Evolutionary conservation across 2,797 vertebrate species (phyloP), one percentile per base, ranked within the genome.

Genomic region (Micropoecilia bifurca): DNA sequence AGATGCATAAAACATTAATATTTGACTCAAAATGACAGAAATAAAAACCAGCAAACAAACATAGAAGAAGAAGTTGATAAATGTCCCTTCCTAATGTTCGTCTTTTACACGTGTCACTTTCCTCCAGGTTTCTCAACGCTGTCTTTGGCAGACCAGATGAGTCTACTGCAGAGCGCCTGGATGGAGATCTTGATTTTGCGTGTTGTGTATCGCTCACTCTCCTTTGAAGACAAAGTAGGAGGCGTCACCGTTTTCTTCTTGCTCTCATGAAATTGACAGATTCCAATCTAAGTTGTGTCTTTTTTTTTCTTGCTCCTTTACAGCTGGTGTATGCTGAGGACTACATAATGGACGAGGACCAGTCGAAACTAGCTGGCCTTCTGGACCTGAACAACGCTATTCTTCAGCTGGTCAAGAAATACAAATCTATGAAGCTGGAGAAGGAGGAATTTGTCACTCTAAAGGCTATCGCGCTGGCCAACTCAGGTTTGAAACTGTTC

Each of bases 301-400:
- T 9, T 39, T 50, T 16, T 50, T 16, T 69, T 41, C 66, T n/a
- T 75, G 16, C 79, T 22, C 77, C 14, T 80, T 39, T 72, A 5
- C 20, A 95, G 96, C 93, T 99, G 75, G 98, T 99, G 76, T 99
- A 99, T 83, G 98, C 98, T 75, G 98, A 99, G 92, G 98, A 99
- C 96, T 99, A 99, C 94, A 99, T 99, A 87, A 99, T 99, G 98
- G 98, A 99, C 69, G 98, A 99, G 96, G 98, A 99, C 91, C 98
- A 99, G 90, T 99, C 98, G 55, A 99, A 99, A 92, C 84, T 99
- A 83, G 98, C 98, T 41, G 98, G 98, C 84, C 97, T 99, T 82
- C 97, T 99, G 86, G 98, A 99, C 91, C 96, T 99, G 88, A 99
- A 99, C 93, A 99, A 99, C 66, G 97, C 98, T 87, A 99, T 99